Base-by-base conservation (phyloP, 2,888 invertebrate genomes). In the Oscheius sp. region DNA sequence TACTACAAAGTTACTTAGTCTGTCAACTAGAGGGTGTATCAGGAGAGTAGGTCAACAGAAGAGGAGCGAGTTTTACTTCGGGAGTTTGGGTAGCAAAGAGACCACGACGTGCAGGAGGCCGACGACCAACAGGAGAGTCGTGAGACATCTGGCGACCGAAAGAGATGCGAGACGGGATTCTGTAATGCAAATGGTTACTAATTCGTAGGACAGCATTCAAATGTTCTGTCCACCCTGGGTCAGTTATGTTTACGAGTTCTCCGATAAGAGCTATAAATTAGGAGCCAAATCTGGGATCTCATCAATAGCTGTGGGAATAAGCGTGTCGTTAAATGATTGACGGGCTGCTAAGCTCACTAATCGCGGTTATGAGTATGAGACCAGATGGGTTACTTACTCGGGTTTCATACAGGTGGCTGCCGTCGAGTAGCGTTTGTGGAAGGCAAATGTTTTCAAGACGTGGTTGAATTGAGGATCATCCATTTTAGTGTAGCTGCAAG, bases 401-500 rank as follows among this genome's bases (percentile, higher is more conserved):
- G 70, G 59, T 50, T 73, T 65, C 32, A 57, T 42, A 37, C 73
- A 65, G 42, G 63, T 66, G n/a, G 75, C 58, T 9, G 70, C 50
- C 37, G 73, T 58, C 13, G 37, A 62, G 11, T 42, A 53, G 10
- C 59, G 37, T 42, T 66, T 73, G 33, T 75, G 75, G 57, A 70
- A 76, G 48, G 66, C 57, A 42, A 58, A 79, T 57, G 71, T 62
- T 32, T 63, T 75, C 11, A 81, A 68, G n/a, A 79, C 55, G 13
- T 66, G 55, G 2, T 74, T 70, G 65, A 60, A 78, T 10, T 72
- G 71, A 13, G 72, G 77, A 35, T 74, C 76, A n/a, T 77, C 77
- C 81, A 81, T 81, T 1, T 78, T 76, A 13, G 77, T 71, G 47
- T 81, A 81, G 33, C 71, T 58, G n/a, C 74, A 57, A 1, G 81